A percentile compares a stretch with the other conserved stretches of the same genome.
These are phyloP conservation scores for Polypterus bichir DNA, from an alignment of 2,113 vertebrate genomes.

Conservation along the genomic window DNA sequence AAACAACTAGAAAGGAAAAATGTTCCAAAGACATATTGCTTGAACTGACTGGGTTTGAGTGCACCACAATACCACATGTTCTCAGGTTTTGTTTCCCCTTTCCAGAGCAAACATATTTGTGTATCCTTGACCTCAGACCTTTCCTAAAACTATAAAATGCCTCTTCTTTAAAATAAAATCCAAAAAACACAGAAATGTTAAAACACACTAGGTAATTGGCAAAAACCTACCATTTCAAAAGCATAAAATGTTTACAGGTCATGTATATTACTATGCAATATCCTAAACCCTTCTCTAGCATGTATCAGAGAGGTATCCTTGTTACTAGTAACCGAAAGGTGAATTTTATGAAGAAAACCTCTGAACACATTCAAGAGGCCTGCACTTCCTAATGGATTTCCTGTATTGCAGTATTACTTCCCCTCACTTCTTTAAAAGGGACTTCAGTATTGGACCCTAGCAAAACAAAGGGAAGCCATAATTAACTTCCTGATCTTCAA, in stretches of 20 bases:
- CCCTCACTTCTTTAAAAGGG: slow-evolving; percentile 40
- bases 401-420: slow-evolving; percentile 56
- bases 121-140: no score
- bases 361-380: slow-evolving; percentile 37
- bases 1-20: no score
- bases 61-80: no score
- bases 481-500: slow-evolving; percentile 9
- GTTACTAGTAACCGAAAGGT: slow-evolving; percentile 35
- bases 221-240: no score
- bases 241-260: slow-evolving; percentile 27
- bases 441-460: slow-evolving; percentile 19
- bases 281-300: slow-evolving; percentile 5
- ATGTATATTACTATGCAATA: slow-evolving; percentile 26
- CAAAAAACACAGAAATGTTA: no score
- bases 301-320: slow-evolving; percentile 22
- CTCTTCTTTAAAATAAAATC: no score
- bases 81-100: no score
- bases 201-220: no score
- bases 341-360: slow-evolving; percentile 35
- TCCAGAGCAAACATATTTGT: no score
- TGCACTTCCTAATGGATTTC: slow-evolving; percentile 54
- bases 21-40: no score
- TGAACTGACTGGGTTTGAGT: no score
- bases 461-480: slow-evolving; percentile 16
- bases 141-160: no score